Evolutionary conservation across 2,113 vertebrate species (phyloP), one percentile per base, ranked within the genome.

Genomic region (Lampris incognitus): DNA sequence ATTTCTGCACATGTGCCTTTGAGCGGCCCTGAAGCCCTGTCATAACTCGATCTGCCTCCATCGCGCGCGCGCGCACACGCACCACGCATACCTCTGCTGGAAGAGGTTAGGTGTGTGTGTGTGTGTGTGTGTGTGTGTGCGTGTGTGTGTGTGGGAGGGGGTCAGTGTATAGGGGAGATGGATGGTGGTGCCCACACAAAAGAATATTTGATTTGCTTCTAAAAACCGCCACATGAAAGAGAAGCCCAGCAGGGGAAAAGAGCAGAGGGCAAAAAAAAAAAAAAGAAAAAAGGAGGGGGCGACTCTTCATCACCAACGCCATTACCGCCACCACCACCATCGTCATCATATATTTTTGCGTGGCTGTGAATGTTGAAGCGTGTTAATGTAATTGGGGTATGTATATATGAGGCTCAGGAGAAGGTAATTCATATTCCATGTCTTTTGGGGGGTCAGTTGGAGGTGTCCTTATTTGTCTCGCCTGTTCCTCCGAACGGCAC

Each of bases 131-230:
- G 24, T 24, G 24, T 24, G 24, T 24, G 24, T 24, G 24, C 0
- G 24, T 24, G 24, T 24, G 24, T 24, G 24, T 24, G 24, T 24
- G 24, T 24, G 24, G 24, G 24, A 24, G 24, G 24, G 24, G 24
- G 24, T 24, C 24, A 24, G 24, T 24, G 24, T 24, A 24, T 80
- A n/a, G 0, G 51, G 24, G 81, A 90, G 88, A 93, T 82, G 84
- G 86, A 92, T 90, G 87, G 76, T 83, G 77, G 72, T 51, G 52
- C 37, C 24, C n/a, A 70, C 84, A 94, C 92, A 94, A 94, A 94
- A 89, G 92, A 92, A 95, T 91, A 92, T 94, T 91, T 93, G 85
- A 94, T 94, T 92, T 91, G 91, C 85, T 94, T 94, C 82, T 92
- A 95, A 91, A 94, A 89, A 88, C 84, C 72, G 11, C 70, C 1